A percentile compares a stretch with the other conserved stretches of the same genome.
These are phyloP conservation scores for Microdon myrmicae DNA, from an alignment of 2,888 invertebrate species.

Conservation along the genomic window DNA sequence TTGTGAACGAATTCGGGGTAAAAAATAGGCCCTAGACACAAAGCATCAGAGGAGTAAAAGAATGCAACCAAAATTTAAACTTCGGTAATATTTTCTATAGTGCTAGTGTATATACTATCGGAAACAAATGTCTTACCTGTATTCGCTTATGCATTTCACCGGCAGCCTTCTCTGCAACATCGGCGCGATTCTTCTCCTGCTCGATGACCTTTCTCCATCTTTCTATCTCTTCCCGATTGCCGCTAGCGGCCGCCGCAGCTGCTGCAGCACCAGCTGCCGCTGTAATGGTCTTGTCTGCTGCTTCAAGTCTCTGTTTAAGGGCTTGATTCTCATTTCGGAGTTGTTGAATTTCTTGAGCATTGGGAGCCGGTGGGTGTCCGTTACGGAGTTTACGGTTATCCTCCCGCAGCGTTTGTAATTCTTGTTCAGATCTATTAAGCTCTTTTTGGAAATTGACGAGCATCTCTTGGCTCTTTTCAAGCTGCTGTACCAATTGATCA, in stretches of 20 bases:
- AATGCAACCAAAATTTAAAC: not conserved
- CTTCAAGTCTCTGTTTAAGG: conserved; percentile 79
- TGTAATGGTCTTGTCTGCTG: conserved; percentile 68
- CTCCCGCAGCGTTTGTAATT: conserved; percentile 81
- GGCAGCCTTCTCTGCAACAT: conserved; percentile 81
- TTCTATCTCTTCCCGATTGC: conserved; percentile 76
- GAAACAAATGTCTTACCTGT: conserved; percentile 68
- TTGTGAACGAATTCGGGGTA: conserved; percentile 65
- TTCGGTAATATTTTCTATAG: not conserved
- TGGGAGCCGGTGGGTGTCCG: conserved; percentile 73
- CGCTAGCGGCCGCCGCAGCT: conserved; percentile 62
- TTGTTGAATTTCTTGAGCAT: conserved; percentile 79
- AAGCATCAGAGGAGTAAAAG: not conserved
- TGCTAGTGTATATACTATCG: not conserved
- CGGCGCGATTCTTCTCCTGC: conserved; percentile 80
- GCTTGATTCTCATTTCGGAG: conserved; percentile 72
- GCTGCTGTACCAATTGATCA: conserved; percentile 86
- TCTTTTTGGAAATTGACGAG: conserved; percentile 93
- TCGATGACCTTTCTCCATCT: conserved; percentile 85
- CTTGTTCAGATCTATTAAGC: conserved; percentile 83
- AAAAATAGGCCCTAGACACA: conserved; percentile 41
- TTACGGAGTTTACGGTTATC: conserved; percentile 70
- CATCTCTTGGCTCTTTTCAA: conserved; percentile 94
- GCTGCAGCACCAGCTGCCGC: conserved; percentile 65
- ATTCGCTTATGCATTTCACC: conserved; percentile 82